Base-by-base conservation (phyloP, 2,797 vertebrate genomes). In the Allobates femoralis region DNA sequence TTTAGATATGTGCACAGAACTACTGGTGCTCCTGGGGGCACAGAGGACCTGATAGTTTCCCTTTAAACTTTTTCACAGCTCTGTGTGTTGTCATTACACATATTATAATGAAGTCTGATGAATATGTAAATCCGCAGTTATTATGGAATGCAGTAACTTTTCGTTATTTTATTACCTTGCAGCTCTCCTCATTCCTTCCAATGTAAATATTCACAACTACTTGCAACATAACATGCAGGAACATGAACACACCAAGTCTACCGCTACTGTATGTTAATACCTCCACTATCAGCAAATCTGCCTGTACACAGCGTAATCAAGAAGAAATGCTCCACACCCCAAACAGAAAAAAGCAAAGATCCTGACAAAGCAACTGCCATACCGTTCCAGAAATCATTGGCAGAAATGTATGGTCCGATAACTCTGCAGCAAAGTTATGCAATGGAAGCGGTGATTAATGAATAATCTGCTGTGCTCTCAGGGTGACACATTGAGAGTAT, bases 311-410 rank as follows among this genome's bases (percentile, higher is more conserved):
- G 8, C 50, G 14, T 74, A 51, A 53, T 19, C 7, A 46, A 64
- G n/a, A 73, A 34, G 53, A 86, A 62, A 86, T 16, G 60, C 34
- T 79, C 64, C 81, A 79, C 74, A 18, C 62, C 86, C 53, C 10
- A 14, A 28, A 2, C 19, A 51, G 32, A 73, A 83, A 84, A 34
- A 3, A 67, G 79, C 15, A 37, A 56, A 28, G 50, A 19, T 32
- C 23, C 26, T 28, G 34, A 71, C 11, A 62, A 30, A 26, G 32
- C 3, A 26, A 32, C 21, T 7, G 53, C n/a, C 37, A 32, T 21
- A 26, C 79, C 69, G 53, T 34, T 19, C 30, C 69, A 14, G 37
- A 82, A 58, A 56, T 75, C 7, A 53, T 53, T n/a, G 14, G 6
- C 30, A 67, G 30, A 53, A 14, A 6, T n/a, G 21, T n/a, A 5